These are phyloP conservation scores for Scophthalmus maximus DNA, from an alignment of 2,113 vertebrate genomes.

Conservation along the genomic window DNA sequence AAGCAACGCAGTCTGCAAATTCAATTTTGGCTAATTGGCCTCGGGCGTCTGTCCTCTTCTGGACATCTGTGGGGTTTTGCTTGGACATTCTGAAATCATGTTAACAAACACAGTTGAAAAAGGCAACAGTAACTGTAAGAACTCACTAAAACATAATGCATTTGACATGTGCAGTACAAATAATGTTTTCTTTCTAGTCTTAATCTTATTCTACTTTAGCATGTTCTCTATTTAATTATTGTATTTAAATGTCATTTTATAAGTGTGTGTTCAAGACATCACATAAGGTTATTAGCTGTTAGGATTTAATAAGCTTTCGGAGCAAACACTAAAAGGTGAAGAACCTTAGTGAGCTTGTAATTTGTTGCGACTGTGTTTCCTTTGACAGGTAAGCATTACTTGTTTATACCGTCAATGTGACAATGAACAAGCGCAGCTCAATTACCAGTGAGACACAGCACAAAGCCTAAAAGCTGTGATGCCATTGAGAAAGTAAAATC, in stretches of 20 bases:
- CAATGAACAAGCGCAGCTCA: conserved; percentile 29
- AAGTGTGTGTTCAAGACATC: not conserved
- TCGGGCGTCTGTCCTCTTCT: too few species aligned
- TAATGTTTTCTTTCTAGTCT: not conserved
- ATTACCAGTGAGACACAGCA: conserved; percentile 20
- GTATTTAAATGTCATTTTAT: too few species aligned
- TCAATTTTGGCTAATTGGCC: not conserved
- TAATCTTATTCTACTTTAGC: too few species aligned
- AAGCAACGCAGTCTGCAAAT: conserved; percentile 1
- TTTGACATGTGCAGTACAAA: not conserved
- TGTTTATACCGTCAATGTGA: conserved; percentile 30
- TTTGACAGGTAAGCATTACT: conserved; percentile 23
- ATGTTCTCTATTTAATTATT: too few species aligned
- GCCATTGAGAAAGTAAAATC: conserved; percentile 65
- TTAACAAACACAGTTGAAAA: not conserved
- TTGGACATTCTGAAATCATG: not conserved
- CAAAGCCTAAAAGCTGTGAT: conserved; percentile 48
- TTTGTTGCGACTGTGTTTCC: not conserved
- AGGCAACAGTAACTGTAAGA: not conserved
- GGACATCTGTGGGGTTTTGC: not conserved
- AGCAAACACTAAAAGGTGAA: not conserved
- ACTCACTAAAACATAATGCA: not conserved
- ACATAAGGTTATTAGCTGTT: not conserved
- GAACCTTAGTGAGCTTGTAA: too few species aligned
- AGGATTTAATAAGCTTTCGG: not conserved